Evolutionary conservation across 2,888 invertebrate genomes (phyloP), one percentile per base, ranked within the genome.

Genomic region (Drosophila nigricruria): DNA sequence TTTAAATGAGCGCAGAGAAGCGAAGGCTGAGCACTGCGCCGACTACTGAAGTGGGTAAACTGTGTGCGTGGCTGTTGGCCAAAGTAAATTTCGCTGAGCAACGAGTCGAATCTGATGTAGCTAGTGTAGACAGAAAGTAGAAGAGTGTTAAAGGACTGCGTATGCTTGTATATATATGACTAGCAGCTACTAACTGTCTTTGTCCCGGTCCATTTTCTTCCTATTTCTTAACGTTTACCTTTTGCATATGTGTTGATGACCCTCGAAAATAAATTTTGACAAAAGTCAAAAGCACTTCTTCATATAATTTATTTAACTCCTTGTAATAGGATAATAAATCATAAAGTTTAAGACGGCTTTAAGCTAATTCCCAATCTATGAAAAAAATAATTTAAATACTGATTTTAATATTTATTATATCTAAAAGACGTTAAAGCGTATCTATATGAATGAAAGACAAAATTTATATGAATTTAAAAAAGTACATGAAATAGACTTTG

Each of bases 1-100:
- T 80, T 77, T n/a, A 77, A 86, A 86, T 77, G 66, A 71, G 66
- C 36, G 18, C 49, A 30, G 38, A 8, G 47, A 20, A 25, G 6
- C 8, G 27, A 36, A 12, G 32, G 2, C n/a, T 27, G 27, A 34
- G 45, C 12, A 8, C 12, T 25, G 36, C 25, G 18, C 5, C 30
- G 27, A 20, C 34, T 23, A 16, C 34, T 25, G 36, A 49, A 18
- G 10, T 47, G 40, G 18, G 49, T 12, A 14, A 20, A 25, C 25
- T 34, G 34, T 45, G 68, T 43, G 68, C 40, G 40, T 58, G 42
- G 20, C 34, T 23, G 50, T 23, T 62, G 43, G 1, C n/a, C 2
- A 12, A 36, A 38, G 10, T 5, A n/a, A 23, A 25, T 42, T n/a
- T 25, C 45, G 5, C 9, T 4, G 10, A 6, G 32, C 10, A 14